Conservation (phyloP, 2,888 invertebrate species). For the Palloptera scutellata region DNA sequence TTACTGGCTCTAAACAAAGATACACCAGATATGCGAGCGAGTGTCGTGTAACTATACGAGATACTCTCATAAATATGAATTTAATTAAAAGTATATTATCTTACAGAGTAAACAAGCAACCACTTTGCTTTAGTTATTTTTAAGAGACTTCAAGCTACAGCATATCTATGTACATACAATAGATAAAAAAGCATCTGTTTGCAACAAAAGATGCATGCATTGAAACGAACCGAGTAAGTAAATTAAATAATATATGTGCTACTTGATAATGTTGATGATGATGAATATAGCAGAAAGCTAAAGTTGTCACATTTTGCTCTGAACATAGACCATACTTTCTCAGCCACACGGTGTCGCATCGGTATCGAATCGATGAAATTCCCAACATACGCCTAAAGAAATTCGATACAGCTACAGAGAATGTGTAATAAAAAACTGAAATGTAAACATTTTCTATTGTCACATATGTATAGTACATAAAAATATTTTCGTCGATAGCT, state of each 20-base stretch:
- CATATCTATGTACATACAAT: too few relatives aligned
- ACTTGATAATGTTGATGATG: background rate
- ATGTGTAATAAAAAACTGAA: conserved; percentile 8
- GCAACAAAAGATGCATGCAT: conserved; percentile 32
- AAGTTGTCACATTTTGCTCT: conserved; percentile 11
- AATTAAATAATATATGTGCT: background rate
- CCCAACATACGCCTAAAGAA: conserved; percentile 6
- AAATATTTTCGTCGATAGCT: conserved; percentile 20
- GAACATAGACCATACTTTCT: background rate
- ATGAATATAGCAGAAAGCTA: background rate
- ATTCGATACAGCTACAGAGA: conserved; percentile 17
- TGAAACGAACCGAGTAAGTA: conserved; percentile 4
- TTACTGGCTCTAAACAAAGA: too few relatives aligned
- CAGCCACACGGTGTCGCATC: background rate
- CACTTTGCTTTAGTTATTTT: too few relatives aligned
- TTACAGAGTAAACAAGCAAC: too few relatives aligned
- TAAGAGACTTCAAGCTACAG: too few relatives aligned
- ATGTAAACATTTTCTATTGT: conserved; percentile 10
- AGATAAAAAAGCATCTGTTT: conserved; percentile 41
- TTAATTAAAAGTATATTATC: too few relatives aligned
- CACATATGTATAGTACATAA: background rate
- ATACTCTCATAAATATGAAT: too few relatives aligned
- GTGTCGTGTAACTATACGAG: too few relatives aligned
- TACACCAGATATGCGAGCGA: too few relatives aligned
- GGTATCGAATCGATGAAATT: background rate